Percentiles rank a stretch among this genome's conserved stretches.
phyloP scores from a whole-genome alignment of 2,113 vertebrate genomes.

The Columbina picui region DNA sequence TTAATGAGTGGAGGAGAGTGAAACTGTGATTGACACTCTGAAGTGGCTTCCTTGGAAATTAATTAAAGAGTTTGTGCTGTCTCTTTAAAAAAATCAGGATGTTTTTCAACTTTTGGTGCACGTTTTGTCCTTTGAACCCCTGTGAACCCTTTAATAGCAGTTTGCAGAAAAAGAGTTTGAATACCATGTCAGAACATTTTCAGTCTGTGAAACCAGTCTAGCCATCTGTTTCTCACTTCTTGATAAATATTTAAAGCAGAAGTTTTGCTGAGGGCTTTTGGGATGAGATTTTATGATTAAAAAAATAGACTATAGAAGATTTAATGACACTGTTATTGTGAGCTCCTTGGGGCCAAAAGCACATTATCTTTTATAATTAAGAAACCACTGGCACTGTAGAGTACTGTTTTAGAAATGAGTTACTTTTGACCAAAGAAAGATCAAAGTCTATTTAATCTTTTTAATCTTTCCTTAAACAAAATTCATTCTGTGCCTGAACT shows the following conservation, averaged over 20 bases:
- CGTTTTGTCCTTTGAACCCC: neutral
- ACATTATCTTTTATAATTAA: slow-evolving; percentile 44
- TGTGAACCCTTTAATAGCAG: slow-evolving; percentile 14
- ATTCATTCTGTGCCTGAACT: neutral
- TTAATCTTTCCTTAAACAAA: neutral
- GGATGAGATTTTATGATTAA: slow-evolving; percentile 16
- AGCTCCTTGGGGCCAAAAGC: slow-evolving; percentile 34
- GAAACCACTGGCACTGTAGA: slow-evolving; percentile 18
- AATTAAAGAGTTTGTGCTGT: slow-evolving; percentile 12
- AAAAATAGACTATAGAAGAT: neutral
- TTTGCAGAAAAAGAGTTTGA: slow-evolving; percentile 27
- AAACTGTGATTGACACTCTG: neutral
- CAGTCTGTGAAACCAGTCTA: slow-evolving; percentile 55
- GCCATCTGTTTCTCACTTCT: slow-evolving; percentile 62
- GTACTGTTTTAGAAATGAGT: slow-evolving; percentile 24
- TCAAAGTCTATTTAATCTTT: slow-evolving; percentile 22
- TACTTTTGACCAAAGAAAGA: slow-evolving; percentile 24
- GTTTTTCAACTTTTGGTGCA: neutral
- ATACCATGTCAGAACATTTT: slow-evolving; percentile 5
- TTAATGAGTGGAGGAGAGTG: neutral
- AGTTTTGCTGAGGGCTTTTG: slow-evolving; percentile 51
- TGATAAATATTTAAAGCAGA: slow-evolving; percentile 64
- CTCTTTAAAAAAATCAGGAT: neutral
- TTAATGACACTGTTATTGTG: slow-evolving; percentile 27
- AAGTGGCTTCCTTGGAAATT: slow-evolving; percentile 25